Conservation (phyloP, 2,888 invertebrate genomes). For the Eilema griseolum region DNA sequence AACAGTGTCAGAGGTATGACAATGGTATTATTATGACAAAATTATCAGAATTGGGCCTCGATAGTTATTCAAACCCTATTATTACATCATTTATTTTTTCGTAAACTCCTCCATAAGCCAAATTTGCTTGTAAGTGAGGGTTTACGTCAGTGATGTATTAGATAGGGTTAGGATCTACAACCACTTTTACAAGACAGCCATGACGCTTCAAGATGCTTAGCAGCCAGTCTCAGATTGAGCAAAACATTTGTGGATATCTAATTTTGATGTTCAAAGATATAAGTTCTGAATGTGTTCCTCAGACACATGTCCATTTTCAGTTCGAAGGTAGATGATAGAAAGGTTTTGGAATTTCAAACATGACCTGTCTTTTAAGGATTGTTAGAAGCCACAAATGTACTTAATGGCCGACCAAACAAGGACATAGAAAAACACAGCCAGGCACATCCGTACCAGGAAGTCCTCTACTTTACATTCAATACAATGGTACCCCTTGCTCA, state of each 20-base stretch:
- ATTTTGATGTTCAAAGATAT: not conserved
- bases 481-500: not conserved
- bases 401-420: slow-evolving; percentile 51
- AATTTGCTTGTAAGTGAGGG: not conserved
- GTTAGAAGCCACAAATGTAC: not conserved
- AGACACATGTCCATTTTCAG: not conserved
- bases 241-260: not conserved
- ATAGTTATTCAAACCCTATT: not conserved
- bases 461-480: slow-evolving; percentile 32
- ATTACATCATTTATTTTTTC: not conserved
- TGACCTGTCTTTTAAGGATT: not conserved
- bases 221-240: not conserved
- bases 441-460: slow-evolving; percentile 57
- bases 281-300: not conserved
- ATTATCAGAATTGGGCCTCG: too few species aligned
- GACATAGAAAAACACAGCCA: slow-evolving; percentile 62
- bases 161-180: not conserved
- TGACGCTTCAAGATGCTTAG: not conserved
- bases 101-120: slow-evolving; percentile 1
- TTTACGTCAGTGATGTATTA: not conserved
- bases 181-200: not conserved
- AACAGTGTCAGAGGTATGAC: too few species aligned
- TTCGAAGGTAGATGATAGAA: not conserved
- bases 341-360: not conserved
- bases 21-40: too few species aligned